These are phyloP conservation scores for Uromys caudimaculatus DNA, from an alignment of 2,797 vertebrate genomes.

Conservation along the genomic window DNA sequence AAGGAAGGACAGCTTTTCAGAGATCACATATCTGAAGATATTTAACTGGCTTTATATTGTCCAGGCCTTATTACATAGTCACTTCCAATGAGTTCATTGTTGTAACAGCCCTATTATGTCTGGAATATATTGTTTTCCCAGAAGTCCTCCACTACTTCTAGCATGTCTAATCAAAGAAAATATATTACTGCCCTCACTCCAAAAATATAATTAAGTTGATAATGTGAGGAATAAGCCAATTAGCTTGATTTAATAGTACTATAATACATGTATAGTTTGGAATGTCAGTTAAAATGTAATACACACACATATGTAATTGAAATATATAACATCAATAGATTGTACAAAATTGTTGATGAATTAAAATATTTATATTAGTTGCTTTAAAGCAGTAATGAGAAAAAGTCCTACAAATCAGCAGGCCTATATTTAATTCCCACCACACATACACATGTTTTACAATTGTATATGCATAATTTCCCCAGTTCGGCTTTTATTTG, in stretches of 20 bases:
- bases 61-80: accelerated
- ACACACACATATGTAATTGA: background rate
- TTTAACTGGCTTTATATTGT: background rate
- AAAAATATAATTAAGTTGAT: background rate
- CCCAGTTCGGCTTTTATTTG: background rate
- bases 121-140: background rate
- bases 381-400: background rate
- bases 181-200: background rate
- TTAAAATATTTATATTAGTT: background rate
- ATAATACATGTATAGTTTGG: background rate
- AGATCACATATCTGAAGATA: background rate
- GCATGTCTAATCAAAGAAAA: background rate
- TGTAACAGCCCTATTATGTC: background rate
- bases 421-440: background rate
- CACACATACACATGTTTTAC: background rate
- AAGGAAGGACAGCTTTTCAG: background rate
- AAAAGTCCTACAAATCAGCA: background rate
- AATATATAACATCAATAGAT: background rate
- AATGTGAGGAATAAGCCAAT: background rate
- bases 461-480: background rate
- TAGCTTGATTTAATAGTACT: background rate
- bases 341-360: background rate
- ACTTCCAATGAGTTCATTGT: too few species aligned
- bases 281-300: background rate
- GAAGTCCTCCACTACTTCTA: background rate